Conservation (phyloP, 2,888 invertebrate species). For the Dicranocentrus wangi region DNA sequence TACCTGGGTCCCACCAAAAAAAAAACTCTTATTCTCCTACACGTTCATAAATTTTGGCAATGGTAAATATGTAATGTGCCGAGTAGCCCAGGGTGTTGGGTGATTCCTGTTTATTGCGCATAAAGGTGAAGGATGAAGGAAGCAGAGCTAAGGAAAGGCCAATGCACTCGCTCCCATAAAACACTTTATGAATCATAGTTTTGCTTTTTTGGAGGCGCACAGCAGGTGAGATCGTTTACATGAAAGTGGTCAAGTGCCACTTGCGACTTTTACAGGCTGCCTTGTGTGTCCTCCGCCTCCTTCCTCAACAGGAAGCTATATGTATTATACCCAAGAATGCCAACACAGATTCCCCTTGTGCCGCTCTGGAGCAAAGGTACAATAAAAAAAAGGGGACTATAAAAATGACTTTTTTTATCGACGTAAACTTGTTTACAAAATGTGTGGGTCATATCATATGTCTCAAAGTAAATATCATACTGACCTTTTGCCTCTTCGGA, state of each 20-base stretch:
- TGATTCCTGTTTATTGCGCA: slow-evolving; percentile 2
- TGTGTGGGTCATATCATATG: too few species aligned
- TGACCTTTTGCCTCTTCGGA: too few species aligned
- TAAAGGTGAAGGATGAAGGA: slow-evolving; percentile 4
- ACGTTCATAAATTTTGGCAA: too few species aligned
- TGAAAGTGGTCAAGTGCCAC: slow-evolving; percentile 34
- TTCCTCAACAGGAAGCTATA: too few species aligned
- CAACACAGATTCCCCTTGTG: background rate
- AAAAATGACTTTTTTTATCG: background rate
- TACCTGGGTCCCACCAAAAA: too few species aligned
- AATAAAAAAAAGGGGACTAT: background rate
- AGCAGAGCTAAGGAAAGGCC: background rate
- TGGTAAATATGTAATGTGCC: too few species aligned
- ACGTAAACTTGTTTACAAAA: too few species aligned
- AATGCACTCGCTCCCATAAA: slow-evolving; percentile 11
- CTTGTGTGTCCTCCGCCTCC: too few species aligned
- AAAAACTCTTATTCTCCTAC: too few species aligned
- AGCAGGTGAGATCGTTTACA: slow-evolving; percentile 31
- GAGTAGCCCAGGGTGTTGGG: too few species aligned
- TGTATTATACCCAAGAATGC: slow-evolving; percentile 1
- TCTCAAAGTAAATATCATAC: too few species aligned
- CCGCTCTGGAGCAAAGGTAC: slow-evolving; percentile 1
- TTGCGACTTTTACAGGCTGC: background rate
- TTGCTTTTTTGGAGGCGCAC: slow-evolving; percentile 6
- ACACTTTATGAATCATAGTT: slow-evolving; percentile 35